These are phyloP conservation scores for Callorhinus ursinus DNA, from an alignment of 2,113 vertebrate species.

Conservation along the genomic window DNA sequence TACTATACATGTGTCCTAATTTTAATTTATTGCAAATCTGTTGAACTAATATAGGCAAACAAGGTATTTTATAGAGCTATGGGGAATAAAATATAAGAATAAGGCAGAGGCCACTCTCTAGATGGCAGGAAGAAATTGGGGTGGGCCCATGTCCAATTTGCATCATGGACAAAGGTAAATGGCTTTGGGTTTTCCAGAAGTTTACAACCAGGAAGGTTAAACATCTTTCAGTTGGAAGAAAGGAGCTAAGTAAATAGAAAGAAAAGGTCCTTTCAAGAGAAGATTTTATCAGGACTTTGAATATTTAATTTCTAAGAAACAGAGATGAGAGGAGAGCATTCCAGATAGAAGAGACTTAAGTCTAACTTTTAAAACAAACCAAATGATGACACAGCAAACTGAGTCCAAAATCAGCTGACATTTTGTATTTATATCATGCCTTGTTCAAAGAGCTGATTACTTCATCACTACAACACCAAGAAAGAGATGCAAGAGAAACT, in stretches of 20 bases:
- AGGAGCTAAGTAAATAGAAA: neutral
- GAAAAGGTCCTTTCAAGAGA: neutral
- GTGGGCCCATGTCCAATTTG: neutral
- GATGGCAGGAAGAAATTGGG: neutral
- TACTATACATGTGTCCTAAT: neutral
- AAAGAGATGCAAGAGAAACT: neutral
- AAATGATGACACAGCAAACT: neutral
- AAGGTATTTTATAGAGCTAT: neutral
- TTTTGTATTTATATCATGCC: neutral
- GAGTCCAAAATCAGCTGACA: neutral
- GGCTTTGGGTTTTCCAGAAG: neutral
- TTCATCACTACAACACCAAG: neutral
- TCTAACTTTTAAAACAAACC: slow-evolving; percentile 9
- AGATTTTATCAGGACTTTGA: neutral
- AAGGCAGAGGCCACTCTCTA: neutral
- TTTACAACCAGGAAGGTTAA: neutral
- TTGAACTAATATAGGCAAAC: neutral
- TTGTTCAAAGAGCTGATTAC: neutral
- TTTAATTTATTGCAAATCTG: slow-evolving; percentile 21
- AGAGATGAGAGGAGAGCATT: neutral
- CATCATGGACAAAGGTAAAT: neutral
- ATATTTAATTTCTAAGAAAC: slow-evolving; percentile 15
- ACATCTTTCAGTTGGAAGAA: neutral
- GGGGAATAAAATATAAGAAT: neutral
- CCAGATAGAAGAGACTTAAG: neutral